Evolutionary conservation across 1,140 invertebrate genomes (phyloP).

Genomic region (Chymomyza costata): DNA sequence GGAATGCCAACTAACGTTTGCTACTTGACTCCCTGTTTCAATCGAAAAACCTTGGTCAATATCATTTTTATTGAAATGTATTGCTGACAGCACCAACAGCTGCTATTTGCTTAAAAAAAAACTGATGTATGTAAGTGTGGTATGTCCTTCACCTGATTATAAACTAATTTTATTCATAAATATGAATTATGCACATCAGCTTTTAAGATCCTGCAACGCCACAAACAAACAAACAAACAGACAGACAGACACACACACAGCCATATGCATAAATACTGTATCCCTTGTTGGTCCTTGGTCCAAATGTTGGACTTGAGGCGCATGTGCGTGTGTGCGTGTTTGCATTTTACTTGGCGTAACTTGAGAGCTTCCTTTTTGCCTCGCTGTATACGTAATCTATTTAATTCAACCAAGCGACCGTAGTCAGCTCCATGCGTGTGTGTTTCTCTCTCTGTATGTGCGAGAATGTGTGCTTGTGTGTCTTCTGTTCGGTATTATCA

Average conservation of each 20-base stretch:
- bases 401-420: conserved; percentile 64
- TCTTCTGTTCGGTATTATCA: conserved; percentile 56
- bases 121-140: conserved; percentile 3
- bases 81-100: no score
- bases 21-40: no score
- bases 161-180: conserved; percentile 32
- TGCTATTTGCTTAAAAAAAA: no score
- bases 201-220: conserved; percentile 37
- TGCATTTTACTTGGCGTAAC: conserved; percentile 39
- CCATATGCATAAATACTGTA: neutral
- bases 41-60: no score
- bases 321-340: conserved; percentile 49
- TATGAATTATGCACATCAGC: conserved; percentile 64
- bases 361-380: conserved; percentile 1
- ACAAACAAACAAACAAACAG: conserved; percentile 8
- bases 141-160: conserved; percentile 50
- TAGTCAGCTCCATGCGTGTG: conserved; percentile 29
- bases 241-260: neutral
- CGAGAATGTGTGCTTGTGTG: conserved; percentile 18
- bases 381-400: conserved; percentile 55
- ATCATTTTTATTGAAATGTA: no score
- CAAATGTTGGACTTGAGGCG: no score
- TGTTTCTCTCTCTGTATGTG: conserved; percentile 21
- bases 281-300: no score
- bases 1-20: no score